A percentile compares a stretch with the other conserved stretches of the same genome.
phyloP scores from a whole-genome alignment of 2,888 invertebrate genomes.

The Sepioteuthis lessoniana region DNA sequence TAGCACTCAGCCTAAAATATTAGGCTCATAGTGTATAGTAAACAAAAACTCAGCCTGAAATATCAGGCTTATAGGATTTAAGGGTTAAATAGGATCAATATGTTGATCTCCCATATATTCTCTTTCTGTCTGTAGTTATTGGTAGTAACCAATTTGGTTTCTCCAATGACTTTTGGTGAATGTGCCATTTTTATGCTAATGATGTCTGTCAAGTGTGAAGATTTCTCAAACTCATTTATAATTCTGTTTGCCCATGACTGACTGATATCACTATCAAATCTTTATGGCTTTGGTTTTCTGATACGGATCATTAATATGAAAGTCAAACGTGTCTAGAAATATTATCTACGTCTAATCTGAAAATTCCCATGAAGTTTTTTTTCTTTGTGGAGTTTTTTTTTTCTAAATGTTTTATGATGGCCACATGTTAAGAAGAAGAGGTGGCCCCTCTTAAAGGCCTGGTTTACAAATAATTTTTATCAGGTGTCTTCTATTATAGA shows the following conservation, averaged over 20 bases:
- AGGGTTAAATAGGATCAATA: no score
- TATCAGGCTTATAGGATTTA: no score
- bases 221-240: no score
- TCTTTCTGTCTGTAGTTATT: no score
- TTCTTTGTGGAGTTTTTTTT: neutral
- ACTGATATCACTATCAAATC: neutral
- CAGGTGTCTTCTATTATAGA: neutral
- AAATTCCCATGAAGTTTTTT: neutral
- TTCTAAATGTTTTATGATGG: neutral
- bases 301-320: neutral
- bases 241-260: neutral
- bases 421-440: neutral
- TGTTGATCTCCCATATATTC: no score
- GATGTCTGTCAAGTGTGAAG: neutral
- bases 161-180: no score
- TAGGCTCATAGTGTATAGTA: no score
- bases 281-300: neutral
- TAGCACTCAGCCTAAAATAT: no score
- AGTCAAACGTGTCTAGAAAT: neutral
- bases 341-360: neutral
- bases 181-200: no score
- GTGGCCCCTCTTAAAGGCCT: neutral
- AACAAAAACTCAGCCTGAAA: no score
- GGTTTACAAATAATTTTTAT: neutral
- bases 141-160: no score